Percentiles rank a stretch among this genome's conserved stretches.
Conservation (phyloP, 2,888 invertebrate species). For the Sphaerophoria rueppellii region DNA sequence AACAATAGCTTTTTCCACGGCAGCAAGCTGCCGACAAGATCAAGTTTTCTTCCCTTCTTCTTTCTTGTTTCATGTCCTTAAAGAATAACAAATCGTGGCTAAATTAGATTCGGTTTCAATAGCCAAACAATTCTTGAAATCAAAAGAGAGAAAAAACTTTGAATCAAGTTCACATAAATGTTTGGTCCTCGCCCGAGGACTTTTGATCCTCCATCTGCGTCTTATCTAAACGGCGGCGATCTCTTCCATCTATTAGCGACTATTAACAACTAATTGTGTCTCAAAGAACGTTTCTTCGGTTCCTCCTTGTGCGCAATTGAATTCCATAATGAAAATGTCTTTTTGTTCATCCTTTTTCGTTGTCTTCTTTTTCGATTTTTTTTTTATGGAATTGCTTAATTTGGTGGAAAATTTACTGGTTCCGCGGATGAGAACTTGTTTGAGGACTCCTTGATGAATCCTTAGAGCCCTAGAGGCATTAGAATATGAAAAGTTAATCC, state of each 20-base stretch:
- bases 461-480: slow-evolving; percentile 29
- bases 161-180: slow-evolving; percentile 64
- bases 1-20: slow-evolving; percentile 44
- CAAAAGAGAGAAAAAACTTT: neutral
- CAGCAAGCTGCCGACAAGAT: slow-evolving; percentile 63
- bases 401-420: slow-evolving; percentile 62
- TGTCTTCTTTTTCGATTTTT: slow-evolving; percentile 6
- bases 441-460: too few relatives aligned
- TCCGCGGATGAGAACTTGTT: slow-evolving; percentile 50
- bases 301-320: slow-evolving; percentile 27
- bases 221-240: slow-evolving; percentile 47
- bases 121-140: slow-evolving; percentile 31
- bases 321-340: slow-evolving; percentile 35
- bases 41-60: slow-evolving; percentile 51
- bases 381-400: slow-evolving; percentile 57
- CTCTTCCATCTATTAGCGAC: slow-evolving; percentile 60
- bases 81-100: slow-evolving; percentile 7
- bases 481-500: slow-evolving; percentile 61
- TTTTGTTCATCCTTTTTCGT: slow-evolving; percentile 38
- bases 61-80: slow-evolving; percentile 6
- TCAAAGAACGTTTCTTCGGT: slow-evolving; percentile 60
- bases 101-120: slow-evolving; percentile 52
- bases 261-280: slow-evolving; percentile 65
- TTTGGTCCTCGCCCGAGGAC: slow-evolving; percentile 52
- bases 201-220: slow-evolving; percentile 51